A percentile compares a stretch with the other conserved stretches of the same genome.
phyloP scores from a whole-genome alignment of 2,113 vertebrate species.

The Vidua macroura region DNA sequence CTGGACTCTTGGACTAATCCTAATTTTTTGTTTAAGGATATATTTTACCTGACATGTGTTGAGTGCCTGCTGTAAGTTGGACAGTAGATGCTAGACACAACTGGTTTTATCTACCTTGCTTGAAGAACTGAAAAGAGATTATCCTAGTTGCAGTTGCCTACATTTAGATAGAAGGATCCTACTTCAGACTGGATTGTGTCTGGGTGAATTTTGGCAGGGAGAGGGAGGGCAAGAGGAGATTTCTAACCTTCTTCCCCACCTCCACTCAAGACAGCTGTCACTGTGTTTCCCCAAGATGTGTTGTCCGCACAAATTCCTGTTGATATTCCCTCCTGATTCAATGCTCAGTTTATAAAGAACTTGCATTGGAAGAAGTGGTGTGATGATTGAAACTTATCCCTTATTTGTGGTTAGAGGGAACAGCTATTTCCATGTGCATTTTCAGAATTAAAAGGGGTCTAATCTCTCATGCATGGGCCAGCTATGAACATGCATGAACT shows the following conservation, averaged over 20 bases:
- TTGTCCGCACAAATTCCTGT: neutral
- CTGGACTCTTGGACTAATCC: neutral
- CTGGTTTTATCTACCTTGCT: fast-evolving
- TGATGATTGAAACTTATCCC: neutral
- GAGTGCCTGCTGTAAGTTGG: neutral
- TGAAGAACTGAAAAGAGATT: neutral
- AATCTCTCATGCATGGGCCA: neutral
- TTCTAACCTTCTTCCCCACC: neutral
- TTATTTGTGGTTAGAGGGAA: neutral
- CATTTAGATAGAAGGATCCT: neutral
- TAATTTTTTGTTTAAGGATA: neutral
- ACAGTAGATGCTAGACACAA: neutral
- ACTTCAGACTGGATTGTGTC: neutral
- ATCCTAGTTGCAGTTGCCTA: neutral
- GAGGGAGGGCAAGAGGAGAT: neutral
- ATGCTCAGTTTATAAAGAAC: neutral
- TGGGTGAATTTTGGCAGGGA: neutral
- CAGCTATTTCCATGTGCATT: neutral
- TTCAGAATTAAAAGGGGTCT: neutral
- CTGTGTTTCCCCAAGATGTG: neutral
- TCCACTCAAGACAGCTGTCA: neutral
- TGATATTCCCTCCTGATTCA: neutral
- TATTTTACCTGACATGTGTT: neutral
- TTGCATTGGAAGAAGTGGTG: neutral
- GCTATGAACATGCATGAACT: neutral